A percentile compares a stretch with the other conserved stretches of the same genome.
phyloP scores from a whole-genome alignment of 2,797 vertebrate species.

The Cercopithecus mitis region DNA sequence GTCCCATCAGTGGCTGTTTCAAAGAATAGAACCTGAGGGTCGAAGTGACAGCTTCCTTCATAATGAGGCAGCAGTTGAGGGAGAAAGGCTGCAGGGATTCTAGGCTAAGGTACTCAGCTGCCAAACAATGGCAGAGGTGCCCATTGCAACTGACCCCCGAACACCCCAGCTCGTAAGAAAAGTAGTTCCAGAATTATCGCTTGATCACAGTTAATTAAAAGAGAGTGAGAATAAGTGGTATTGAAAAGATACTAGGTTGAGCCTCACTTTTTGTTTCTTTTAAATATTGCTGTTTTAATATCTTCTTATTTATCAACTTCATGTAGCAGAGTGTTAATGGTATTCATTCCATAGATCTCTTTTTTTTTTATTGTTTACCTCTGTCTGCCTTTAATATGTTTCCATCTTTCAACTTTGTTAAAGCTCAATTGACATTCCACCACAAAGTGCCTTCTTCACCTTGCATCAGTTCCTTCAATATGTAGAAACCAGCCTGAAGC shows the following conservation, averaged over 20 bases:
- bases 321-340: not conserved
- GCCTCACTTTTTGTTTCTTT: not conserved
- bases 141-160: not conserved
- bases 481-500: not conserved
- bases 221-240: not conserved
- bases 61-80: not conserved
- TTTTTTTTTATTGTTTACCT: not conserved
- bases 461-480: not conserved
- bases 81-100: not conserved
- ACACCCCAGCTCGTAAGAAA: not conserved
- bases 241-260: not conserved
- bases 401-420: not conserved
- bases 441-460: not conserved
- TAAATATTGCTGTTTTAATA: not conserved
- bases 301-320: not conserved
- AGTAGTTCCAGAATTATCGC: not conserved
- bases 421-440: not conserved
- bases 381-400: not conserved
- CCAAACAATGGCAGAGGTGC: not conserved
- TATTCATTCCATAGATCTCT: not conserved
- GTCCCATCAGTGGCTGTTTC: not conserved
- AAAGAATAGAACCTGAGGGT: slow-evolving; percentile 47
- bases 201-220: not conserved
- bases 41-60: slow-evolving; percentile 27
- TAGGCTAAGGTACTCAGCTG: not conserved